phyloP scores from a whole-genome alignment of 2,797 vertebrate genomes.

The Brachyrhaphis roseni region DNA sequence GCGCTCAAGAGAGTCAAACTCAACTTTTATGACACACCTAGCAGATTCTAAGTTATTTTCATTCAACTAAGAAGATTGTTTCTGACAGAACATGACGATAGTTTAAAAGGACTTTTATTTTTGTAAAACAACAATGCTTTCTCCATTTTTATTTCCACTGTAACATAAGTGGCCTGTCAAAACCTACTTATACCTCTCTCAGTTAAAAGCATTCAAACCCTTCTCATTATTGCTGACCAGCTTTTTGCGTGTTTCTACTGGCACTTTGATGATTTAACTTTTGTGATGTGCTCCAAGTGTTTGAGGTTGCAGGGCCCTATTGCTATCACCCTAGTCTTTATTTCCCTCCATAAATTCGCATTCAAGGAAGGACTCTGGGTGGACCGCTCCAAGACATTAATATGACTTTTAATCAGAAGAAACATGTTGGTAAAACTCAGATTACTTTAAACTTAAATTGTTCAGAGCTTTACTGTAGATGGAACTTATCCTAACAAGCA shows the following conservation, averaged over 20 bases:
- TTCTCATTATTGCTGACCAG: not conserved
- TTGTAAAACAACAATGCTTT: not conserved
- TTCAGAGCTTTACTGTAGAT: not conserved
- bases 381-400: not conserved
- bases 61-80: not conserved
- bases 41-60: not conserved
- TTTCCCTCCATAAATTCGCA: not conserved
- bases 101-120: not conserved
- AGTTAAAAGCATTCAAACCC: not conserved
- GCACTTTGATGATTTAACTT: not conserved
- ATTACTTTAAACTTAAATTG: not conserved
- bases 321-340: not conserved
- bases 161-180: not conserved
- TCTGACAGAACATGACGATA: not conserved
- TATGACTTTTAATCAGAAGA: not conserved
- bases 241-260: not conserved
- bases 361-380: not conserved
- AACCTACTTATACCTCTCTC: not conserved
- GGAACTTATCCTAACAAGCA: not conserved
- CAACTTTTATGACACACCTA: not conserved
- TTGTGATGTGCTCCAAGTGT: not conserved
- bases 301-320: not conserved
- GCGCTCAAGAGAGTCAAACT: not conserved
- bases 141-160: not conserved
- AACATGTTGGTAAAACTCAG: not conserved